Evolutionary conservation across 2,888 invertebrate species (phyloP), one percentile per base, ranked within the genome.

Genomic region (Amphipoea lucens): DNA sequence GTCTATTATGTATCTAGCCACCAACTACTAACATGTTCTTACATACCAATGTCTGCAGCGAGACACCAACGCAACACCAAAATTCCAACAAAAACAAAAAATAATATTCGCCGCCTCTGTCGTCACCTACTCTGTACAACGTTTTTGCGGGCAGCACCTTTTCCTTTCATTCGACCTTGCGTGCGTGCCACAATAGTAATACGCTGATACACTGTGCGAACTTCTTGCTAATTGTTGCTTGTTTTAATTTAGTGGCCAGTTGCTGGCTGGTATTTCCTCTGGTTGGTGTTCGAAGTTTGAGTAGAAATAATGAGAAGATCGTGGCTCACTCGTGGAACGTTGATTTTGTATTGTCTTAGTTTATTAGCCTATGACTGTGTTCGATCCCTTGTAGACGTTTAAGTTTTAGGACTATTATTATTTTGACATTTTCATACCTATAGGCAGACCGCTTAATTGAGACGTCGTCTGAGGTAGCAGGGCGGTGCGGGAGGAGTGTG

Each of bases 121-220:
- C 48, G 29, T 4, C 23, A 75, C 66, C 79, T 92, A 90, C 90
- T 93, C 95, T 95, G 88, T 90, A 83, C 80, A 68, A 77, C 77
- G 90, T 93, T 94, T 94, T 93, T 93, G 92, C 92, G 85, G 82
- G 85, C 79, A 91, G 90, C 89, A 93, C 94, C 93, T 94, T 95
- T 96, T 95, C 96, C 96, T 96, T 96, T 96, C 96, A 92, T 95
- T 92, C 91, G 94, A 93, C 96, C 96, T 96, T 96, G 96, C 87
- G 84, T 74, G 85, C 86, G 77, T 83, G 87, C 86, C 87, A 90
- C 90, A 90, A 86, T 89, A 85, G 83, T 83, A 82, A 79, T 36
- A 80, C 87, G 40, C 63, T 77, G 76, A 70, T 87, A 87, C 75
- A 79, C 74, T 85, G 81, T 81, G 85, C 70, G 82, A 87, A 84